Percentiles rank a stretch among this genome's conserved stretches.
Conservation (phyloP, 2,113 vertebrate species). For the Bubo scandiacus region DNA sequence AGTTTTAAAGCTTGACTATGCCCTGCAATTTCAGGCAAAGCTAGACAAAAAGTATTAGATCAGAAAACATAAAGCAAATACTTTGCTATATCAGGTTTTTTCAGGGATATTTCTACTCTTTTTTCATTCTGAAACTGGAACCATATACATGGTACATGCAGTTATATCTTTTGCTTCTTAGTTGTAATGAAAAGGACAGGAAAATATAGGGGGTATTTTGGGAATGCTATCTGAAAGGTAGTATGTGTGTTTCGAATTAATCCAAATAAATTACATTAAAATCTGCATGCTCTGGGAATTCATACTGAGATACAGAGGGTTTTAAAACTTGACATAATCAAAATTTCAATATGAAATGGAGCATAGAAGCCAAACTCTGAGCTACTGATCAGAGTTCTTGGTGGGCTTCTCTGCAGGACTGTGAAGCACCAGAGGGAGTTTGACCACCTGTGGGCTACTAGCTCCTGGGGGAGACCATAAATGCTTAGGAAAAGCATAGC, state of each 20-base stretch:
- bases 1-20: background rate
- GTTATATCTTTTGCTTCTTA: background rate
- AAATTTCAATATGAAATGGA: background rate
- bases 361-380: background rate
- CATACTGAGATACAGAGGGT: background rate
- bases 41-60: background rate
- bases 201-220: background rate
- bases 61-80: background rate
- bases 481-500: background rate
- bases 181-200: background rate
- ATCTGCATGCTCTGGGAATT: background rate
- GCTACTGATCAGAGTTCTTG: background rate
- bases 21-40: background rate
- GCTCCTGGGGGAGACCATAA: background rate
- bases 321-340: background rate
- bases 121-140: background rate
- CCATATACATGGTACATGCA: accelerated
- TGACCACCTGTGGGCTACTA: background rate
- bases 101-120: background rate
- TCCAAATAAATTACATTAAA: background rate
- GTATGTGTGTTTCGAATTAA: background rate
- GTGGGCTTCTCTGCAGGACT: background rate
- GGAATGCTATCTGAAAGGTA: background rate
- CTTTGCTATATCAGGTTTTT: background rate
- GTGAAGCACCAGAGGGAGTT: background rate